Conservation (phyloP, 2,888 invertebrate species). For the Endotricha flammealis region DNA sequence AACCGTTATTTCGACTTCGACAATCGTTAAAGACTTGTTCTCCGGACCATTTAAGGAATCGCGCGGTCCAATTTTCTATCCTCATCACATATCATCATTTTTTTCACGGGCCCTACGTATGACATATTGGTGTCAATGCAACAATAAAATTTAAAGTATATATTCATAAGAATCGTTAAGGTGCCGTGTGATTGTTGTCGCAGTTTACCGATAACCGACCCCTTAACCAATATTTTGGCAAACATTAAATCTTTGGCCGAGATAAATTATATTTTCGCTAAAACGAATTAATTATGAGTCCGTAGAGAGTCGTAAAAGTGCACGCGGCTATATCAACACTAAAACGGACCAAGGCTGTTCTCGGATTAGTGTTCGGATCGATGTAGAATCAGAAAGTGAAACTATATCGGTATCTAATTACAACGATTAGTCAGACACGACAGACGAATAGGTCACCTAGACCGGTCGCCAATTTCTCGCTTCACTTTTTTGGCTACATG, state of each 20-base stretch:
- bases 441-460: constrained; percentile 42
- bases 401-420: constrained; percentile 56
- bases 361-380: constrained; percentile 38
- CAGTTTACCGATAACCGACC: constrained; percentile 63
- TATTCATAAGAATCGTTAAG: constrained; percentile 50
- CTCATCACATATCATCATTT: constrained; percentile 52
- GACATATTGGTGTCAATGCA: constrained; percentile 70
- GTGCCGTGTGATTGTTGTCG: constrained; percentile 32
- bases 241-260: constrained; percentile 45
- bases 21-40: constrained; percentile 63
- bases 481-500: constrained; percentile 51
- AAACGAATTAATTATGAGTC: constrained; percentile 30
- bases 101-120: constrained; percentile 48
- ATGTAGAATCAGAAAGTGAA: constrained; percentile 59
- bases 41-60: constrained; percentile 42
- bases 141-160: constrained; percentile 68
- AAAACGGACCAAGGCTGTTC: constrained; percentile 48
- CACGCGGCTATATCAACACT: constrained; percentile 23
- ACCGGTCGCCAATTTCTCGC: constrained; percentile 49
- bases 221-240: constrained; percentile 60
- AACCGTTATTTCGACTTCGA: constrained; percentile 68
- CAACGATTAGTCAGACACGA: constrained; percentile 46
- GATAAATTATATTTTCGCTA: constrained; percentile 38
- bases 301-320: constrained; percentile 19
- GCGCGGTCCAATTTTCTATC: constrained; percentile 72